A percentile compares a stretch with the other conserved stretches of the same genome.
Conservation (phyloP, 2,888 invertebrate genomes). For the Campoplex nolae region DNA sequence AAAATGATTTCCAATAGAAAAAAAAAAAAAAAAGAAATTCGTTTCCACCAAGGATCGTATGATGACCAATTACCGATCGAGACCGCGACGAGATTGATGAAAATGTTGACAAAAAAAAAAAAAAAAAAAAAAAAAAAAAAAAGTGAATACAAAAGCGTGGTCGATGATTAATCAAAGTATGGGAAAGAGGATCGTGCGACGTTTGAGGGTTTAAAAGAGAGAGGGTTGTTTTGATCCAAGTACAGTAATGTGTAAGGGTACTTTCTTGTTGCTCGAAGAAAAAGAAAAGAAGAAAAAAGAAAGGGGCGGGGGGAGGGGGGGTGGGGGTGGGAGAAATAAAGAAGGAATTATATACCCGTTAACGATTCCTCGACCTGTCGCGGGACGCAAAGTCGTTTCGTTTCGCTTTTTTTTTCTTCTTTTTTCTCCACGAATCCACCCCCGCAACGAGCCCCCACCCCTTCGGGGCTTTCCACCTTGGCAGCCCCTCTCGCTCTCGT, state of each 20-base stretch:
- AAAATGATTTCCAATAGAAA: too few species aligned
- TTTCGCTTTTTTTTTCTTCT: not conserved
- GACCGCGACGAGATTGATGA: not conserved
- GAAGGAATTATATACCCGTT: conserved; percentile 77
- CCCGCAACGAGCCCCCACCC: conserved; percentile 13
- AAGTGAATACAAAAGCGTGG: not conserved
- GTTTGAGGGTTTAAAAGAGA: not conserved
- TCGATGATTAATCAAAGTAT: not conserved
- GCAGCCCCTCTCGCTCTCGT: conserved; percentile 73
- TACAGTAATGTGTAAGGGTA: not conserved
- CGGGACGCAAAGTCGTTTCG: conserved; percentile 15
- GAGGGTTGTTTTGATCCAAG: not conserved
- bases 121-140: not conserved
- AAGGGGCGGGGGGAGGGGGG: too few species aligned
- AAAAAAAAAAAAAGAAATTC: too few species aligned
- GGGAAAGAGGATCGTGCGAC: not conserved
- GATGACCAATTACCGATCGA: not conserved
- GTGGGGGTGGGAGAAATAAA: conserved; percentile 53
- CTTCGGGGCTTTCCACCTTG: conserved; percentile 28
- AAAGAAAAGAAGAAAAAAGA: conserved; percentile 68
- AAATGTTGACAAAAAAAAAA: not conserved
- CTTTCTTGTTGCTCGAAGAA: conserved; percentile 47
- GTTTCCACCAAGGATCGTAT: not conserved
- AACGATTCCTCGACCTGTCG: conserved; percentile 79
- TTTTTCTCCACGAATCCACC: not conserved